Evolutionary conservation across 2,888 invertebrate species (phyloP).

Genomic region (Apotomis capreana): DNA sequence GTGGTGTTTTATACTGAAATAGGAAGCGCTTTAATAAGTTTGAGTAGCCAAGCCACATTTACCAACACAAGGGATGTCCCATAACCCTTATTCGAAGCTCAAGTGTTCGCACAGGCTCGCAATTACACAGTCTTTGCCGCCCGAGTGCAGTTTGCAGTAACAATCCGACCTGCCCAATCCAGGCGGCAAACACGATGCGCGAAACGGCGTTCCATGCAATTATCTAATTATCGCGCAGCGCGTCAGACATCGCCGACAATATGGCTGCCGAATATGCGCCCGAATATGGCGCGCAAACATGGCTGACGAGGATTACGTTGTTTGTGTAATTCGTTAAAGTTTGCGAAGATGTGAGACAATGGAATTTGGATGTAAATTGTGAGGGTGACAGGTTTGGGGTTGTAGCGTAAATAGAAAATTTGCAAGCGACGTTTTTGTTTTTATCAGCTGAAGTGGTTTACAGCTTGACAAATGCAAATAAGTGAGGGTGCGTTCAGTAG

Average conservation of each 20-base stretch:
- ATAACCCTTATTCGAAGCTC: background rate
- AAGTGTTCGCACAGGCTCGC: constrained; percentile 13
- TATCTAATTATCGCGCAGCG: constrained; percentile 65
- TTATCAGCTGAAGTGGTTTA: constrained; percentile 1
- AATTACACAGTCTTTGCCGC: constrained; percentile 27
- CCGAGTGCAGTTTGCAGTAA: constrained; percentile 27
- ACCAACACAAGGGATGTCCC: background rate
- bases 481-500: background rate
- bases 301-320: constrained; percentile 57
- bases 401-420: constrained; percentile 14
- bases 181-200: constrained; percentile 56
- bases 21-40: background rate
- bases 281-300: constrained; percentile 54
- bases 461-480: background rate
- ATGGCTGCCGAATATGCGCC: constrained; percentile 59
- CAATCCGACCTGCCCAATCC: constrained; percentile 44
- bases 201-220: constrained; percentile 66
- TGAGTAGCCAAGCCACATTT: background rate
- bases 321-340: constrained; percentile 70
- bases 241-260: constrained; percentile 52
- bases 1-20: background rate
- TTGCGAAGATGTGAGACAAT: constrained; percentile 55
- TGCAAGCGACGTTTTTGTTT: constrained; percentile 19
- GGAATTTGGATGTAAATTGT: constrained; percentile 39
- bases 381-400: constrained; percentile 19